Base-by-base conservation (phyloP, 2,888 invertebrate genomes). In the Leucozona laternaria region DNA sequence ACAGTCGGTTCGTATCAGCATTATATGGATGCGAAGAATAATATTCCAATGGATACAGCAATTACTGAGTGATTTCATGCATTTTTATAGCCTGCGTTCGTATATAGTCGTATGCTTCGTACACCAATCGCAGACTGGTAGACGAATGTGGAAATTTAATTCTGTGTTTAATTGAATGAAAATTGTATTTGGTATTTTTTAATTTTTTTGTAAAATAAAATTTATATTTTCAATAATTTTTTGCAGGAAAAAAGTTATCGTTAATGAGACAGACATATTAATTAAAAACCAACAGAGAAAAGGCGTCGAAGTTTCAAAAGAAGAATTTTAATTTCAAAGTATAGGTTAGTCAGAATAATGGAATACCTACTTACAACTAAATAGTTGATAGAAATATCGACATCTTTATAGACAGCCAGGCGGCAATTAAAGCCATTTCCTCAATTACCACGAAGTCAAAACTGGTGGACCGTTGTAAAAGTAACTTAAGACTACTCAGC, bases 41-140 rank as follows among this genome's bases (percentile, higher is more conserved):
- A 50, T 77, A 68, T 37, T 53, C 68, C 70, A 62, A 71, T 81
- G 86, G 82, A 66, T 66, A 81, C 64, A 73, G 50, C 86, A 86
- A 81, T 86, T 79, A 86, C 73, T 75, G 78, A 82, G 71, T 45
- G 75, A 81, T 78, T 79, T 86, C 58, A 78, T 81, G 81, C 86
- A 86, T 82, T 81, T 81, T 70, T 80, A 78, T 75, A 78, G 58
- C 40, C 31, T 17, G 8, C 8, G 13, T 58, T 31, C 31, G 2
- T n/a, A n/a, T n/a, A n/a, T n/a, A n/a, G n/a, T n/a, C n/a, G n/a
- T n/a, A n/a, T n/a, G n/a, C n/a, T n/a, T n/a, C n/a, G 15, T 7
- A 15, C 2, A 25, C 11, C 28, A 34, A 22, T 8, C 11, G 53
- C 8, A 25, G 6, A 15, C 28, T 3, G 8, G 40, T 34, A 22